Conservation (phyloP, 2,797 vertebrate species). For the Spinus pinus region DNA sequence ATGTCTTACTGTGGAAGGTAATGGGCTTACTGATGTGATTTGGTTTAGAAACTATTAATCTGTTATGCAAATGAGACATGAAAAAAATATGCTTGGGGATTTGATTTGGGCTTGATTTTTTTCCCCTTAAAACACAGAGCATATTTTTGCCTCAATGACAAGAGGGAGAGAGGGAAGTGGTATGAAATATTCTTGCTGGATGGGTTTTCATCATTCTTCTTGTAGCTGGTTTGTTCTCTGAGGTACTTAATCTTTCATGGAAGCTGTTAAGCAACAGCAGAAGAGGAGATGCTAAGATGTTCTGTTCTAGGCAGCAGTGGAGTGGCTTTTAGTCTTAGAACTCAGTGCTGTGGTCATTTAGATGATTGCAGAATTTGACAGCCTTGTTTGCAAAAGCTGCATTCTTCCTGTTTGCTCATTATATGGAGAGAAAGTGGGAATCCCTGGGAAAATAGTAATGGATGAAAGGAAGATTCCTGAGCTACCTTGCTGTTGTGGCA, state of each 20-base stretch:
- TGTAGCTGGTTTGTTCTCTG: not conserved
- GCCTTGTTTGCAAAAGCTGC: not conserved
- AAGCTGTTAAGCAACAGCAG: not conserved
- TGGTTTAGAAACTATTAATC: not conserved
- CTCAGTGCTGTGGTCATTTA: not conserved
- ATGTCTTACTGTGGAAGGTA: not conserved
- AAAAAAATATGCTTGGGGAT: not conserved
- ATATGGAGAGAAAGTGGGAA: not conserved
- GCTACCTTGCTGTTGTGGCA: not conserved
- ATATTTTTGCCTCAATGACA: not conserved
- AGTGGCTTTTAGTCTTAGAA: not conserved
- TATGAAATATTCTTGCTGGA: not conserved
- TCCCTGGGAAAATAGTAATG: not conserved
- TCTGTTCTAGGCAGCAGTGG: not conserved
- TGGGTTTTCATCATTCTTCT: not conserved
- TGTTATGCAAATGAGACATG: not conserved
- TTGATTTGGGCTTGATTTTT: not conserved
- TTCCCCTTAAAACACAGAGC: not conserved
- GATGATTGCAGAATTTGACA: not conserved
- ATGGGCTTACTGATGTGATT: not conserved
- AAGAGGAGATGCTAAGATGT: not conserved
- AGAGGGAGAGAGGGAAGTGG: not conserved
- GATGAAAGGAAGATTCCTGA: not conserved
- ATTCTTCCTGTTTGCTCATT: not conserved
- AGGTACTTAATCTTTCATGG: not conserved